These are phyloP conservation scores for Microctonus aethiopoides DNA, from an alignment of 2,888 invertebrate species.

Conservation along the genomic window DNA sequence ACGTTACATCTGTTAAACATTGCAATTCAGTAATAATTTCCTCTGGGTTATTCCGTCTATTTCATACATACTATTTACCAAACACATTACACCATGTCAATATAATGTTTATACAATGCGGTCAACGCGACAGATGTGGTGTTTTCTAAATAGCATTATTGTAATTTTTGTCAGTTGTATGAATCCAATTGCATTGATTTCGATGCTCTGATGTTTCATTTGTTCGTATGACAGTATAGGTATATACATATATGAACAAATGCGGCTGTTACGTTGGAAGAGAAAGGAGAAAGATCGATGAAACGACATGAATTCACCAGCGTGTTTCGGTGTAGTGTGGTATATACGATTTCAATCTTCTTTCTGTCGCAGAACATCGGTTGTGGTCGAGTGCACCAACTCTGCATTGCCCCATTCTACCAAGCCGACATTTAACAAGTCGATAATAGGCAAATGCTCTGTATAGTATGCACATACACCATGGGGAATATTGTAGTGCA, in stretches of 20 bases:
- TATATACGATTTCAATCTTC: slow-evolving; percentile 22
- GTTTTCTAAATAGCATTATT: neutral
- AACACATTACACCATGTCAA: neutral
- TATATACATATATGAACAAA: too few relatives aligned
- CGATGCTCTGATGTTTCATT: neutral
- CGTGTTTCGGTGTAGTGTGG: slow-evolving; percentile 7
- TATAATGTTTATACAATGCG: neutral
- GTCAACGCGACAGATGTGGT: neutral
- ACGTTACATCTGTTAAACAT: too few relatives aligned
- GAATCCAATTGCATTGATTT: slow-evolving; percentile 7
- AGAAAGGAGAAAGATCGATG: slow-evolving; percentile 11
- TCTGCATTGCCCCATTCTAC: neutral
- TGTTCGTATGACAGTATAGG: neutral
- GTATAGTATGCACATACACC: slow-evolving; percentile 6
- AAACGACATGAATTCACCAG: slow-evolving; percentile 11
- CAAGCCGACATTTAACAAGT: slow-evolving; percentile 43
- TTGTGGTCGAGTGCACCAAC: slow-evolving; percentile 15
- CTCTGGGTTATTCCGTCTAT: too few relatives aligned
- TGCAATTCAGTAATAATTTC: too few relatives aligned
- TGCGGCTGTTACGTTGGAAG: neutral
- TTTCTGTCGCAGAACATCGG: slow-evolving; percentile 19
- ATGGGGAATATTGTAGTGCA: slow-evolving; percentile 4
- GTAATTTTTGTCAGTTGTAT: neutral
- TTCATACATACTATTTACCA: too few relatives aligned
- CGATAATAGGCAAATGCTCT: slow-evolving; percentile 47